Evolutionary conservation across 1,140 invertebrate species (phyloP), one percentile per base, ranked within the genome.

Genomic region (Scaptomyza pallida): DNA sequence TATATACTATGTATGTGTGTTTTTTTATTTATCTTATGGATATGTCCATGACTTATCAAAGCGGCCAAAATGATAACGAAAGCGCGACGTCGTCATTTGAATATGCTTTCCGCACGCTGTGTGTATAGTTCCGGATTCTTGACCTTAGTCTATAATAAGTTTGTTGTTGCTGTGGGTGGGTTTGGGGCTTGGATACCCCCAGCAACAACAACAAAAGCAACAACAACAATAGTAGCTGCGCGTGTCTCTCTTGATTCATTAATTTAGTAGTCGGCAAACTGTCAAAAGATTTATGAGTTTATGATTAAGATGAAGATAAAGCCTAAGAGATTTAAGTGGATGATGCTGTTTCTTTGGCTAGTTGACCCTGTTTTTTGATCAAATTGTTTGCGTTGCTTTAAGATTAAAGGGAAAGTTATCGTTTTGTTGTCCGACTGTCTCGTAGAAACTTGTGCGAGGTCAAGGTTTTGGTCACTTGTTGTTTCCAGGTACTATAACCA

Each of bases 71-170:
- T 75, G 79, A 85, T 85, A 78, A 67, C 79, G 75, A 75, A 67
- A 77, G 61, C 62, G 50, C 47, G 59, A 37, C 62, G 75, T 68
- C 71, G 59, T 65, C 69, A 88, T 85, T 86, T 81, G 81, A 77
- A 85, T 85, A 37, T 52, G 63, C 51, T 79, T 79, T 73, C 75
- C 67, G 72, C 72, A 85, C 60, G 6, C 26, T 30, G 6, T 26
- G 23, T 26, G 5, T 30, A 71, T 30, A 82, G 83, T 88, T 88
- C 82, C 82, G 82, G 82, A 88, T 89, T 88, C 82, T 89, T 88
- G 82, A 88, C 82, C 82, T 88, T 81, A 88, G 85, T 75, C 82
- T 79, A 86, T 78, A 89, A 82, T 86, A 77, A 80, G 63, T 76
- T 59, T 62, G 56, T 69, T 73, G 54, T 33, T 47, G 61, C 44